Evolutionary conservation across 2,797 vertebrate species (phyloP).

Genomic region (Tapera naevia): DNA sequence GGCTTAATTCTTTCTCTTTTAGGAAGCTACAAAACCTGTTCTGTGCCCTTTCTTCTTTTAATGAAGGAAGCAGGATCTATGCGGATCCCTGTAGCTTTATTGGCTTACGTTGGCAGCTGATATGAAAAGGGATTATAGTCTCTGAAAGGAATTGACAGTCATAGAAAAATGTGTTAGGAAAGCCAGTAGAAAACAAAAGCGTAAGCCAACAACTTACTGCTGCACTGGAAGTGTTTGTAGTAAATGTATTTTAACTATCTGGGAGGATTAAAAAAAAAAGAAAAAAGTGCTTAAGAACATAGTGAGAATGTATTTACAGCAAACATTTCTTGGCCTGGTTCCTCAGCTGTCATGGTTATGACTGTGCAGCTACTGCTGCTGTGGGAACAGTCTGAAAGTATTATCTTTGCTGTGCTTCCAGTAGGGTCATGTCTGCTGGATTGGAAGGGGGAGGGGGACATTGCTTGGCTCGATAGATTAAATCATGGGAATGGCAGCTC

Average conservation of each 20-base stretch:
- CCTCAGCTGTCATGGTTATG: slow-evolving; percentile 53
- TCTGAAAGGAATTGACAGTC: neutral
- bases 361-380: slow-evolving; percentile 43
- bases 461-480: too few relatives aligned
- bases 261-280: neutral
- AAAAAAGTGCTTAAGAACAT: neutral
- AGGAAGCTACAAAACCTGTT: slow-evolving; percentile 32
- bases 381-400: neutral
- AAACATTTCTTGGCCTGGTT: slow-evolving; percentile 58
- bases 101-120: slow-evolving; percentile 10
- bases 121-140: slow-evolving; percentile 19
- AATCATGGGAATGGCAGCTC: too few relatives aligned
- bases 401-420: slow-evolving; percentile 31
- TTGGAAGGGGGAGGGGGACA: too few relatives aligned
- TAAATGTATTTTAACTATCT: slow-evolving; percentile 39
- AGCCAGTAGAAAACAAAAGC: neutral
- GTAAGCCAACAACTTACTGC: neutral
- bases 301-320: slow-evolving; percentile 56
- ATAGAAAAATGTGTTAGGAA: neutral
- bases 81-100: slow-evolving; percentile 29
- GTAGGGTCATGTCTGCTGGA: too few relatives aligned
- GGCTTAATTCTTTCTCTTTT: neutral
- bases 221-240: neutral
- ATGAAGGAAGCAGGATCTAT: neutral
- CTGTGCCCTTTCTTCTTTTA: neutral